Evolutionary conservation across 2,797 vertebrate species (phyloP), one percentile per base, ranked within the genome.

Genomic region (Clarias fuscus): DNA sequence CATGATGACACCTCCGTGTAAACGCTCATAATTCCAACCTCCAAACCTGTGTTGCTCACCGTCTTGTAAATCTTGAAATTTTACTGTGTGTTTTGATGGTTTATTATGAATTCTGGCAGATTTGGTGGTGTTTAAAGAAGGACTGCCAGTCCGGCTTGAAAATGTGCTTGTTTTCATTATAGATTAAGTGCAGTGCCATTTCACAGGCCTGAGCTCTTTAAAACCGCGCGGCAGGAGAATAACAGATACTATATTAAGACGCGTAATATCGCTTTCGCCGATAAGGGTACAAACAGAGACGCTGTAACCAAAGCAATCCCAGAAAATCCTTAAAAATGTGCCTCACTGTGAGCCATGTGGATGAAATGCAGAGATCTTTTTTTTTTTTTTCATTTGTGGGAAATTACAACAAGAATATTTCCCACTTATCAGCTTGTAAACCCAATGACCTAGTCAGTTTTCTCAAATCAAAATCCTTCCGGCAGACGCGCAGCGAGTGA

Each of bases 11-110:
- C 72, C 82, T 56, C 48, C 20, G 62, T 85, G 72, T 93, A 93
- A 93, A 94, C 90, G 91, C 89, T 87, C 89, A 91, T 92, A 89
- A 92, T 91, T 89, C 91, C 85, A 88, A 90, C 72, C 89, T 90
- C 82, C 79, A 85, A 83, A 86, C 71, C 17, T 87, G 89, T 14
- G 37, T 67, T 59, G 59, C 85, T 76, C 86, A 82, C 33, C 37
- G 58, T 72, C 59, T 86, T 75, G 40, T 89, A 89, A 87, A 90
- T 89, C 77, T 8, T 59, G 14, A 79, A 24, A 84, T 91, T 85
- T 88, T n/a, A 80, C 72, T 61, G 68, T 78, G 88, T 90, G 87
- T 90, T 92, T 91, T 86, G 81, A 92, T 91, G 75, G 85, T 88
- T 86, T 90, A 82, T 88, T 83, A 85, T 89, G 88, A 91, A 88